phyloP scores from a whole-genome alignment of 2,888 invertebrate species.

The Epirrita christyi region DNA sequence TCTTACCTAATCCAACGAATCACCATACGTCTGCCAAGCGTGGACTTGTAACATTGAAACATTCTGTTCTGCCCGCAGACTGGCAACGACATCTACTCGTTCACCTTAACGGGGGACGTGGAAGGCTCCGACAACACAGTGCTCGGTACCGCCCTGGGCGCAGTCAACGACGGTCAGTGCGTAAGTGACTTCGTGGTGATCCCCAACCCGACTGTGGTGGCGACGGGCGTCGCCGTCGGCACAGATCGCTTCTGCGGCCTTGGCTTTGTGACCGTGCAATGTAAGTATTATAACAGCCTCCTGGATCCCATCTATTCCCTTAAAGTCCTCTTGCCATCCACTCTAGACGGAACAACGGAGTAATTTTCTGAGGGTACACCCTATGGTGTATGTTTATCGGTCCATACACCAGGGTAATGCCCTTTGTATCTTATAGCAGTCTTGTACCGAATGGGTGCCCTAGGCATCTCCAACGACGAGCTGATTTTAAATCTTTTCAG shows the following conservation, averaged over 20 bases:
- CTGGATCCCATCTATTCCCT: not conserved
- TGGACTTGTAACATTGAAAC: no score
- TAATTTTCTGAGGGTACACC: no score
- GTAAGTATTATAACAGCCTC: conserved; percentile 68
- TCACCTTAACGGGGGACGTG: conserved; percentile 89
- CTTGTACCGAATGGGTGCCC: no score
- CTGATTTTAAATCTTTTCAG: no score
- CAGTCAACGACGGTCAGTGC: conserved; percentile 86
- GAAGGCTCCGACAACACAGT: conserved; percentile 86
- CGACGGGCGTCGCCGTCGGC: conserved; percentile 69
- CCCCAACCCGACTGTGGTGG: conserved; percentile 84
- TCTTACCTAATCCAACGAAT: no score
- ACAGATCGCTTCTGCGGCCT: conserved; percentile 91
- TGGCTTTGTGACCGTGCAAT: conserved; percentile 87
- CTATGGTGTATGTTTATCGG: no score
- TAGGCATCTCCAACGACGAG: no score
- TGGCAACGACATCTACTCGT: conserved; percentile 83
- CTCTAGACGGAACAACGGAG: no score
- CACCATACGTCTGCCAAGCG: no score
- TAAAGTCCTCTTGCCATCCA: no score
- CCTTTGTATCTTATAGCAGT: no score
- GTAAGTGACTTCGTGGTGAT: conserved; percentile 90
- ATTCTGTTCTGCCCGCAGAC: conserved; percentile 44
- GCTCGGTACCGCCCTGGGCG: conserved; percentile 82
- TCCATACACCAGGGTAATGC: no score